Evolutionary conservation across 2,888 invertebrate genomes (phyloP), one percentile per base, ranked within the genome.

Genomic region (Drosophila neotestacea): DNA sequence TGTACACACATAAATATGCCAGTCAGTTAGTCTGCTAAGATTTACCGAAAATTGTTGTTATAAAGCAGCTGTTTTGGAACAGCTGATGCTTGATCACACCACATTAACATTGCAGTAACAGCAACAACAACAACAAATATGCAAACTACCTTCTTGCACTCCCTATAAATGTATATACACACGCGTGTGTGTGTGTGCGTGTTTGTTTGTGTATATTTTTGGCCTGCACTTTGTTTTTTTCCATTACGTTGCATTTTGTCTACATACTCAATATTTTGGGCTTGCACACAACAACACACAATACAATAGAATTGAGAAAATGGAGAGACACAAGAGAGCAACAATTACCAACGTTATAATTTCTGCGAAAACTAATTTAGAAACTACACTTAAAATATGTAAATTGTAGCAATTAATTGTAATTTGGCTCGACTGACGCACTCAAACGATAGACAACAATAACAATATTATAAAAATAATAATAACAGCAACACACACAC

Each of bases 331-430:
- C 27, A 41, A 55, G 59, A 39, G 41, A 54, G 54, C 32, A 38
- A n/a, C 16, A 66, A 69, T 62, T 54, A 46, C 52, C 47, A 68
- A 55, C 47, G 34, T 54, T 59, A 73, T 61, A 50, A 77, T 73
- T 77, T 65, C 44, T 62, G 51, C 51, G 52, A 58, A 77, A 77
- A 61, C 58, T 44, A 46, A 59, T 69, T 67, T 55, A 60, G 55
- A 65, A 52, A 69, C 44, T 10, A 52, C 28, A 50, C 50, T 68
- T 61, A 59, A 75, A 74, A 77, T 87, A 77, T 77, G 78, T 70
- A 84, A 87, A 81, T 87, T 81, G 73, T 71, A 76, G 80, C 76
- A 85, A 85, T 80, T 85, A 86, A 76, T 85, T 87, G 76, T 68
- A 73, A 75, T 82, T 84, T 79, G 66, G 70, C 72, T 68, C 52